Conservation (phyloP, 2,888 invertebrate genomes). For the Geotrupes spiniger region DNA sequence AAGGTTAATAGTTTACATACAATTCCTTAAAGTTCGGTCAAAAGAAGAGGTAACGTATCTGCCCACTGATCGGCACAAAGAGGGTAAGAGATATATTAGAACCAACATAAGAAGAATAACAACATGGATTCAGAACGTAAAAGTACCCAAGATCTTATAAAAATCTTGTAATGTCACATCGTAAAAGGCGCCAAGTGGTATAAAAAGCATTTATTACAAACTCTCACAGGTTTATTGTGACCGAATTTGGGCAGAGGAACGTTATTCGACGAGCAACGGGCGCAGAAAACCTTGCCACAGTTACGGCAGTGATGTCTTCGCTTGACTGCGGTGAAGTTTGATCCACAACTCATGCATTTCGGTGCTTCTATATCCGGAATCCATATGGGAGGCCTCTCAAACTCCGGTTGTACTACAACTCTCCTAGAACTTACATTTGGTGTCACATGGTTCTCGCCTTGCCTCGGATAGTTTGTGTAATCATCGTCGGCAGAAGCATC, state of each 20-base stretch:
- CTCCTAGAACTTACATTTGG: slow-evolving; percentile 15
- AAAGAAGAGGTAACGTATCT: too few species aligned
- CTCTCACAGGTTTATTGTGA: slow-evolving; percentile 87
- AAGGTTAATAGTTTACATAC: too few species aligned
- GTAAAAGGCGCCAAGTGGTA: slow-evolving; percentile 68
- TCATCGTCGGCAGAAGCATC: slow-evolving; percentile 32
- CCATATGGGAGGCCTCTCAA: slow-evolving; percentile 76
- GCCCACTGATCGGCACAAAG: too few species aligned
- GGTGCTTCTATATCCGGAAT: slow-evolving; percentile 91
- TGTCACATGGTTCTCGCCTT: slow-evolving; percentile 1
- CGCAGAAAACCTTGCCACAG: slow-evolving; percentile 96
- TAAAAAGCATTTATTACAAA: slow-evolving; percentile 86
- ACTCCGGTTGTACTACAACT: slow-evolving; percentile 6
- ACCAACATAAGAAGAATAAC: too few species aligned
- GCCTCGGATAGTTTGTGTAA: slow-evolving; percentile 17
- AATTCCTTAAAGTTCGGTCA: too few species aligned
- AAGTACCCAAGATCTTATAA: too few species aligned
- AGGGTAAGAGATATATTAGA: too few species aligned
- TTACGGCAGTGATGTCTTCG: slow-evolving; percentile 96
- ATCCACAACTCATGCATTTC: slow-evolving; percentile 89
- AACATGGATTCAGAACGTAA: too few species aligned
- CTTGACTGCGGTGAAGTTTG: slow-evolving; percentile 91
- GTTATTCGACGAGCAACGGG: slow-evolving; percentile 88
- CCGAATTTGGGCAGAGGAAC: slow-evolving; percentile 92
- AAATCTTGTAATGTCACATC: slow-evolving; percentile 36